Base-by-base conservation (phyloP, 2,113 vertebrate genomes). In the Lamprotornis superbus region DNA sequence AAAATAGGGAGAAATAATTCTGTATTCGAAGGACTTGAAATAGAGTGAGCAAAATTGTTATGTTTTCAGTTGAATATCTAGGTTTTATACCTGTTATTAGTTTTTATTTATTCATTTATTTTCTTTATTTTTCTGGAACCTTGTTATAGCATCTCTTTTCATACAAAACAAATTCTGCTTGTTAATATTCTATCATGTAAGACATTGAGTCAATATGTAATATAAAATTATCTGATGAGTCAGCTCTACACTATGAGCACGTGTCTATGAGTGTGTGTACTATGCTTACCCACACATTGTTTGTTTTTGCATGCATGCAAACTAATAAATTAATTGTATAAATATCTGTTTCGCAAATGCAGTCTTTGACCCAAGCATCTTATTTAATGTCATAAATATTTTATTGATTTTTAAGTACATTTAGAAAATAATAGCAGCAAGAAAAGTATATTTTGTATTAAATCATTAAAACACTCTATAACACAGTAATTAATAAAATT, bases 211-310 rank as follows among this genome's bases (percentile, higher is more conserved):
- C 19, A 77, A 35, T 69, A 56, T 10, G 4, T 24, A 44, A 44
- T 44, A 12, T 27, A 59, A 65, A 87, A 42, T 60, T 27, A 8
- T 59, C 33, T 64, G n/a, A 46, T 35, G 12, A 76, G 11, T 63
- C 35, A 64, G 13, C 7, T 74, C 35, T 65, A 27, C 20, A 18
- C n/a, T 42, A 27, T 50, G 2, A 24, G 1, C 2, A 12, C 0
- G 1, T 1, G 0, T 15, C 5, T 15, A 3, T 35, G 4, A 14
- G 17, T 27, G 6, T 37, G 7, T 55, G 24, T 28, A 22, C 10
- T 24, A 22, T 37, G 25, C 12, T 56, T 70, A 39, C 4, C 40
- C 30, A 47, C 12, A 50, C 3, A 12, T 75, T 39, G 12, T 68
- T 86, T 70, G 21, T 18, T 16, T 78, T 50, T 52, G 18, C 25